These are phyloP conservation scores for Scolopax rusticola DNA, from an alignment of 2,797 vertebrate genomes.

Conservation along the genomic window DNA sequence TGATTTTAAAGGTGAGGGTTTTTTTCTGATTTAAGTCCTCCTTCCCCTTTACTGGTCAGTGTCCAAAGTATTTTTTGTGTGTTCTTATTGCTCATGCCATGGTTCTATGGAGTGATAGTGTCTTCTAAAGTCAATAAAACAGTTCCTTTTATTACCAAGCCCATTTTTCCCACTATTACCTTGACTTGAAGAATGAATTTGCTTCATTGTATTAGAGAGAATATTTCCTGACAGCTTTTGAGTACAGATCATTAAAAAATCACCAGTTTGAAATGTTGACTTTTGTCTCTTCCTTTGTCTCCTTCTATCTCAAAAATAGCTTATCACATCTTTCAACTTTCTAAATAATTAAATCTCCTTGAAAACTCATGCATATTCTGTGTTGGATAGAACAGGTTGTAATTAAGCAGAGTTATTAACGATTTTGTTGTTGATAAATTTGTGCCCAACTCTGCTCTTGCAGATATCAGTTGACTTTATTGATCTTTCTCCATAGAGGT, in stretches of 20 bases:
- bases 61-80: not conserved
- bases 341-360: conserved; percentile 64
- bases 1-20: not conserved
- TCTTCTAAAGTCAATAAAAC: conserved; percentile 3
- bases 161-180: not conserved
- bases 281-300: conserved; percentile 57
- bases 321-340: conserved; percentile 63
- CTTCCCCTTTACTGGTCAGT: not conserved
- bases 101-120: not conserved
- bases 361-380: conserved; percentile 47
- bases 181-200: conserved; percentile 38
- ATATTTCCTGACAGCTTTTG: conserved; percentile 68
- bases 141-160: conserved; percentile 37
- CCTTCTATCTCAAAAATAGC: conserved; percentile 46
- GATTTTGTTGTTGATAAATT: conserved; percentile 57
- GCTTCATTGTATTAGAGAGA: conserved; percentile 49
- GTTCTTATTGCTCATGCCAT: not conserved
- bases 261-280: conserved; percentile 65
- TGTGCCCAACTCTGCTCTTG: not conserved
- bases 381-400: conserved; percentile 33
- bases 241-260: conserved; percentile 66
- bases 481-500: not conserved
- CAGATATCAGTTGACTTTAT: not conserved
- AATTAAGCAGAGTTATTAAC: conserved; percentile 63
- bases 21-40: not conserved